Evolutionary conservation across 2,888 invertebrate species (phyloP), one percentile per base, ranked within the genome.

Genomic region (Hemithea aestivaria): DNA sequence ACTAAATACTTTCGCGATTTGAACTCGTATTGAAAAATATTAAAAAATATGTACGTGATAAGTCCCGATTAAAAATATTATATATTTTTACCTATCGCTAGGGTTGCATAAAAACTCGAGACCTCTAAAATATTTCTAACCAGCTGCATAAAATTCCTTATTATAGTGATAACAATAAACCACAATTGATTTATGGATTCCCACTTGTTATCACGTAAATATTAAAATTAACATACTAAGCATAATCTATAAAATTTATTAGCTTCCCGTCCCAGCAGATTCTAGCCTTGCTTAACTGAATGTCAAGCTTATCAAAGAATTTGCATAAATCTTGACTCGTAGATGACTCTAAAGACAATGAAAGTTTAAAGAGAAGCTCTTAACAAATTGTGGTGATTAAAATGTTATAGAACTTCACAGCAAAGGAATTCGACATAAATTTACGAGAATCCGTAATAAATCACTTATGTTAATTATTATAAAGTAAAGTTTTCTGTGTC

Each of bases 231-330:
- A 55, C 61, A 65, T 66, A 50, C 45, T 50, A 47, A 7, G 39
- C 43, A 46, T 56, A 49, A 56, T 57, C 50, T 54, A 50, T 48
- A 40, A 53, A 59, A 69, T 69, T 65, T 66, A 70, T 71, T 61
- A 55, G 57, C 54, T 65, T 64, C 53, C 57, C 58, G 58, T 54
- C 59, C 56, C 46, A 53, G 64, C 56, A 64, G 53, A 63, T 47
- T 61, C 45, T 55, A 62, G 58, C 73, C 79, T 77, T 74, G 72
- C 35, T 25, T 29, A 36, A 23, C 39, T 49, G 51, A 71, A 67
- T 69, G 64, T 61, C 66, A 67, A 60, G 51, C 61, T 63, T 62
- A 60, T 58, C 55, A 41, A 41, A 36, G 29, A 51, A 62, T 63
- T 62, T 56, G 54, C 60, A 67, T 66, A 45, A 45, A 27, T 38